phyloP scores from a whole-genome alignment of 1,140 invertebrate species.

The Caligus rogercresseyi region DNA sequence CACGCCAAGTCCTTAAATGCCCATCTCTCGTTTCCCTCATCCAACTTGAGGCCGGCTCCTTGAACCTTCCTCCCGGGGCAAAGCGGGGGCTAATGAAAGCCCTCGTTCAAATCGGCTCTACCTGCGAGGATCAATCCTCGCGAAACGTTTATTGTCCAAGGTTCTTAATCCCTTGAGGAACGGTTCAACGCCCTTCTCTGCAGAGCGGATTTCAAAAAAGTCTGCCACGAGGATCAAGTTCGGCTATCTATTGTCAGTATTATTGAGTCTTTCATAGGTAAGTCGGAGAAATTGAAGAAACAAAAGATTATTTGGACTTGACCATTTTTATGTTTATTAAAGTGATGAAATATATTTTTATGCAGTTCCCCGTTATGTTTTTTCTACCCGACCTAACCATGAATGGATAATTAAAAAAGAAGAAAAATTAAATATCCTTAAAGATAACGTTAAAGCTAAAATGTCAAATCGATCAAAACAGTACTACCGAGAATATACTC shows the following conservation, averaged over 20 bases:
- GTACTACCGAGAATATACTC: too few relatives aligned
- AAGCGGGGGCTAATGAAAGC: slow-evolving; percentile 30
- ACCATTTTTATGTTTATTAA: too few relatives aligned
- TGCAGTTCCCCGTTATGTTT: too few relatives aligned
- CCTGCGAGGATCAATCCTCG: slow-evolving; percentile 27
- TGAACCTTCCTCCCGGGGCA: slow-evolving; percentile 27
- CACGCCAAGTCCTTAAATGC: background rate
- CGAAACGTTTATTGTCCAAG: slow-evolving; percentile 34
- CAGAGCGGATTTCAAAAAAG: slow-evolving; percentile 38
- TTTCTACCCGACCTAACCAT: too few relatives aligned
- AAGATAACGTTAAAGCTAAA: too few relatives aligned
- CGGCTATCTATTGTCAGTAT: slow-evolving; percentile 42
- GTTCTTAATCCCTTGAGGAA: slow-evolving; percentile 42
- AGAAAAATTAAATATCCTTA: too few relatives aligned
- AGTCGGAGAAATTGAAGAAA: slow-evolving; percentile 21
- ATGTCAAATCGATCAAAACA: too few relatives aligned
- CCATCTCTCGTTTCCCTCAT: slow-evolving; percentile 21
- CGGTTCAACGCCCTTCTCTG: slow-evolving; percentile 38
- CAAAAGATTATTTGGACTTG: too few relatives aligned
- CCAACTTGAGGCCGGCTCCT: background rate
- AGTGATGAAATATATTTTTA: too few relatives aligned
- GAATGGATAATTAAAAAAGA: too few relatives aligned
- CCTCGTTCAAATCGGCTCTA: slow-evolving; percentile 31
- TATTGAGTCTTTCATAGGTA: slow-evolving; percentile 45
- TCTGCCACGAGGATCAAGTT: slow-evolving; percentile 39